These are phyloP conservation scores for Brachynemurus nebulosus DNA, from an alignment of 2,888 invertebrate species.

Conservation along the genomic window DNA sequence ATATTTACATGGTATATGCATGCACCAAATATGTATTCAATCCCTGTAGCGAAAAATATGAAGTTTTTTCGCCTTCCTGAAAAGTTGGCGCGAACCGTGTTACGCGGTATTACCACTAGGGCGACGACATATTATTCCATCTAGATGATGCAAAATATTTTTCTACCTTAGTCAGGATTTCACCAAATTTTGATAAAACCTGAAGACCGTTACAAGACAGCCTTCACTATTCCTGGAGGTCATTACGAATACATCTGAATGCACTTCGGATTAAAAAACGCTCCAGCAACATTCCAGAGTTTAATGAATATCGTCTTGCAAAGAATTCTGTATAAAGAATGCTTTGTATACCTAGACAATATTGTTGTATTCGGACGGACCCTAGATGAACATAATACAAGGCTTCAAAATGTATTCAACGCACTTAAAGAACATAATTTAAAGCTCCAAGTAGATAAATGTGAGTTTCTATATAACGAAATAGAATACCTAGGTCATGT, in stretches of 20 bases:
- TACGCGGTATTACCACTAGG: too few relatives aligned
- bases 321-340: constrained; percentile 12
- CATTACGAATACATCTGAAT: constrained; percentile 21
- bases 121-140: too few relatives aligned
- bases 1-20: too few relatives aligned
- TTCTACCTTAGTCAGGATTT: constrained; percentile 23
- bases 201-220: constrained; percentile 22
- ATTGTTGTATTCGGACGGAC: constrained; percentile 18
- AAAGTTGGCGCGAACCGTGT: too few relatives aligned
- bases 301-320: constrained; percentile 9
- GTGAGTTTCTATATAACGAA: constrained; percentile 25
- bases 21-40: too few relatives aligned
- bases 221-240: constrained; percentile 20
- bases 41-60: too few relatives aligned
- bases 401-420: constrained; percentile 21
- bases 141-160: constrained; percentile 23
- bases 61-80: too few relatives aligned
- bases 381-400: constrained; percentile 22
- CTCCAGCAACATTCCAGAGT: constrained; percentile 10
- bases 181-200: constrained; percentile 23
- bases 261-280: constrained; percentile 17
- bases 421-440: constrained; percentile 17
- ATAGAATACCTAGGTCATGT: constrained; percentile 27
- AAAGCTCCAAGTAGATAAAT: constrained; percentile 25
- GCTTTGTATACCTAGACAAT: constrained; percentile 22